Evolutionary conservation across 2,797 vertebrate genomes (phyloP).

Genomic region (Morelia viridis): DNA sequence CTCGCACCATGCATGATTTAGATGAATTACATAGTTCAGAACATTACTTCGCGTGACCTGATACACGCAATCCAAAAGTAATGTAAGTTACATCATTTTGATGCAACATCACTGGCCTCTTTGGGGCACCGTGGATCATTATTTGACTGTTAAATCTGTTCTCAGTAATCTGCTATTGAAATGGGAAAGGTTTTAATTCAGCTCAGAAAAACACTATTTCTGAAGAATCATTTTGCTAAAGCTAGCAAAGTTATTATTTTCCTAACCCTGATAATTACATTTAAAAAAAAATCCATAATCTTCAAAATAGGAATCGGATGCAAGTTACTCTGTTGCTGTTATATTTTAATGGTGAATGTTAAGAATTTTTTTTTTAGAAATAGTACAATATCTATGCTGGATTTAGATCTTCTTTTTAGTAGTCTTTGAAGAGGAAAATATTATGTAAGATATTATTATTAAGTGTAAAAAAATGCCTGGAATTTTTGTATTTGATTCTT

Average conservation of each 20-base stretch:
- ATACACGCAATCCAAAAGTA: conserved; percentile 13
- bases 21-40: conserved; percentile 35
- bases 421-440: not conserved
- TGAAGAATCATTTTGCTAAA: no score
- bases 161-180: not conserved
- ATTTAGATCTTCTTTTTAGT: not conserved
- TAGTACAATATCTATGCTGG: not conserved
- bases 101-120: not conserved
- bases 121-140: not conserved
- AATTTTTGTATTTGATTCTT: not conserved
- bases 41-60: conserved; percentile 35
- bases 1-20: conserved; percentile 8
- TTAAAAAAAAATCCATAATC: no score
- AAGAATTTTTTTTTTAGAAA: not conserved
- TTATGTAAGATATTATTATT: not conserved
- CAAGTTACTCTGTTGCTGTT: not conserved
- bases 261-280: no score
- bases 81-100: not conserved
- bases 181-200: not conserved
- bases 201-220: not conserved
- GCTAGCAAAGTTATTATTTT: not conserved
- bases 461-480: not conserved
- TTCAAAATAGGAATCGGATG: no score
- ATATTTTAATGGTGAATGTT: not conserved
- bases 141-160: not conserved